phyloP scores from a whole-genome alignment of 2,888 invertebrate species.

The Ormia ochracea region DNA sequence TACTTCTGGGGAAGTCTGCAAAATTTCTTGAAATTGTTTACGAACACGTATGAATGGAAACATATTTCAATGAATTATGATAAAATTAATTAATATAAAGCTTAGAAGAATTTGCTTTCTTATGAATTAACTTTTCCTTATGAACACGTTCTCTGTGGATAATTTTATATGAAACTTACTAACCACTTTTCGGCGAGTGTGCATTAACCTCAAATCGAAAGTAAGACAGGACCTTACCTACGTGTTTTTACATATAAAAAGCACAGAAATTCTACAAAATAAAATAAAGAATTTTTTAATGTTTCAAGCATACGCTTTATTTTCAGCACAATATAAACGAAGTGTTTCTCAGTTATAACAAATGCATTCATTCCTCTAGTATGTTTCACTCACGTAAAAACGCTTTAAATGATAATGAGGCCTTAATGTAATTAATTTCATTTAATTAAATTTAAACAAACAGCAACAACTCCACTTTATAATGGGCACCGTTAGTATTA shows the following conservation, averaged over 20 bases:
- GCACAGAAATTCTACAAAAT: neutral
- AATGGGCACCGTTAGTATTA: neutral
- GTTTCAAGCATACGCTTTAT: constrained; percentile 29
- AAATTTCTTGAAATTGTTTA: too few species aligned
- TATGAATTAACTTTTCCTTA: too few species aligned
- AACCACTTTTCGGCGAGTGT: constrained; percentile 6
- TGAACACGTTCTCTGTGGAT: too few species aligned
- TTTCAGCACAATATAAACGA: neutral
- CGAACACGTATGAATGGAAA: too few species aligned
- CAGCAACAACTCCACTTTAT: neutral
- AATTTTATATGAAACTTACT: neutral
- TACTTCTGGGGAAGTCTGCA: too few species aligned
- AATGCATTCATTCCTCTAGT: constrained; percentile 16
- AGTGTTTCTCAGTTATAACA: neutral
- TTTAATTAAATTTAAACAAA: constrained; percentile 30
- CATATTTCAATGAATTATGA: too few species aligned
- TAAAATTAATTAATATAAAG: too few species aligned
- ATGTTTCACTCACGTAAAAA: constrained; percentile 29
- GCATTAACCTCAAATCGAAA: neutral
- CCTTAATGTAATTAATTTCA: constrained; percentile 40
- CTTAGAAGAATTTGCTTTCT: too few species aligned
- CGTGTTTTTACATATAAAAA: neutral
- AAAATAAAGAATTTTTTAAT: constrained; percentile 9
- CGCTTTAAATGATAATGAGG: constrained; percentile 50
- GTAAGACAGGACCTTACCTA: neutral